Base-by-base conservation (phyloP, 2,888 invertebrate genomes). In the Epistrophe grossulariae region DNA sequence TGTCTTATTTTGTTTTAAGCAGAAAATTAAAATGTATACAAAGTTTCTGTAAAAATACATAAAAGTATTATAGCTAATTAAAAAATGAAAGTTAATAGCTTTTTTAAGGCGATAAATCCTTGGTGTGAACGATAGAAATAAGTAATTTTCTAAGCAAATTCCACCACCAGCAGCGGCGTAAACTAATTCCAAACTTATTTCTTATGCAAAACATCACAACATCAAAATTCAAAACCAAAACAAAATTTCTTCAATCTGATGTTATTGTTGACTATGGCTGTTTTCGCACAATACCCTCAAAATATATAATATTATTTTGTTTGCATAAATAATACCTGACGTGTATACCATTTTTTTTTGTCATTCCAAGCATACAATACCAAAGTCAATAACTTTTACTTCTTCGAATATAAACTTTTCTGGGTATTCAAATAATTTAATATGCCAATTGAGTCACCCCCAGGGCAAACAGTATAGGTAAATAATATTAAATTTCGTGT, bases 331-430 rank as follows among this genome's bases (percentile, higher is more conserved):
- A 59, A 38, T 60, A 48, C 45, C 43, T 66, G n/a, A n/a, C n/a
- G 4, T 35, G 9, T 35, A 9, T 35, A 35, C 10, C 24, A n/a
- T 8, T 45, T 38, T 52, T 38, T 52, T 60, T 60, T 43, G 40
- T 62, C 62, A 62, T 62, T 62, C 28, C 62, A 62, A 43, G 43
- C 62, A 43, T 43, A 28, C 9, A 19, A 40, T 45, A 48, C 31
- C n/a, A 66, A n/a, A 48, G 66, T 66, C 66, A 66, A 66, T 66
- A 66, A 66, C 66, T 66, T 66, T 66, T 66, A 66, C 66, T 66
- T 66, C 66, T 35, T 50, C 35, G 8, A 17, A 6, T 35, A 6
- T 15, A 28, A 62, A 17, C 8, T n/a, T 28, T 45, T 45, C 45
- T 45, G n/a, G 45, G 5, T 48, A 31, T 48, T 31, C 48, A 45